A percentile compares a stretch with the other conserved stretches of the same genome.
These are phyloP conservation scores for Heptranchias perlo DNA, from an alignment of 2,113 vertebrate species.

Conservation along the genomic window DNA sequence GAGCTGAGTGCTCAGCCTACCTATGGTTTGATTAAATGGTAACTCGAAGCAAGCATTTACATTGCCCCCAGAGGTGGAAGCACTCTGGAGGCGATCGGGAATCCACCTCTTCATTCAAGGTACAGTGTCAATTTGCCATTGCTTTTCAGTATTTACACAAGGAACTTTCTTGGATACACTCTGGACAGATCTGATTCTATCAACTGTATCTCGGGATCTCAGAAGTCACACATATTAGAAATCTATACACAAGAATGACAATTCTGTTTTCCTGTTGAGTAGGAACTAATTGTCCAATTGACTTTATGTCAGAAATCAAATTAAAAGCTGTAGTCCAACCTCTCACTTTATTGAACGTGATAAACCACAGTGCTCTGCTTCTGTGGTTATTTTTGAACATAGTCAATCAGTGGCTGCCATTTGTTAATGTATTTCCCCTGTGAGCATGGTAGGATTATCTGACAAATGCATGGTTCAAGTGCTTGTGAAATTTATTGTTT, in stretches of 20 bases:
- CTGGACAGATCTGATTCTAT: neutral
- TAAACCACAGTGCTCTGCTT: neutral
- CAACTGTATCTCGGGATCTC: neutral
- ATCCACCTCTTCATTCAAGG: too few relatives aligned
- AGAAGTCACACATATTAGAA: neutral
- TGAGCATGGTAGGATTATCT: neutral
- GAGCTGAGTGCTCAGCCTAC: neutral
- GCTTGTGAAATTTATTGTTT: neutral
- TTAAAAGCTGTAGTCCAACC: neutral
- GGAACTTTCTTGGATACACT: neutral
- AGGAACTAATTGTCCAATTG: neutral
- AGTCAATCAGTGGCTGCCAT: neutral
- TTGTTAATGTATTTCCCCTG: slow-evolving; percentile 21
- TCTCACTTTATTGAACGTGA: neutral
- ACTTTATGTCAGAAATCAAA: slow-evolving; percentile 5
- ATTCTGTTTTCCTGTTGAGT: neutral
- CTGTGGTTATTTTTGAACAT: neutral
- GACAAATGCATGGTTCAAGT: neutral
- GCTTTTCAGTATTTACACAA: neutral
- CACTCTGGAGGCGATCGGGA: too few relatives aligned
- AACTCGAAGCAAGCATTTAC: neutral
- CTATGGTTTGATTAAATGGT: neutral
- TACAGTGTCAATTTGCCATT: neutral
- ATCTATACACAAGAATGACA: neutral
- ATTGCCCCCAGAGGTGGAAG: too few relatives aligned